phyloP scores from a whole-genome alignment of 2,113 vertebrate species.

The Alouatta palliata region DNA sequence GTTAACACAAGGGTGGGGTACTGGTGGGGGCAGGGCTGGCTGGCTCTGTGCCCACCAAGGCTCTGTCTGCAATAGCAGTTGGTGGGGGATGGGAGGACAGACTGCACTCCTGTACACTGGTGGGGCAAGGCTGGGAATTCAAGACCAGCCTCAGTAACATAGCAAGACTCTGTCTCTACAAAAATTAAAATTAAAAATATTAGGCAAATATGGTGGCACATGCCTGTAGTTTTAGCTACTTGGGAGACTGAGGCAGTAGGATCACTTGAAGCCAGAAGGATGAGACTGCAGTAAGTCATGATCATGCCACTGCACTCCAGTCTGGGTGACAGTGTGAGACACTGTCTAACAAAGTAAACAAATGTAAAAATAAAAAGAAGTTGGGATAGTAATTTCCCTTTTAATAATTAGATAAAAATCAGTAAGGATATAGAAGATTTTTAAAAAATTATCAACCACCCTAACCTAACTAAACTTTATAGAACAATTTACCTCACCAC shows the following conservation, averaged over 20 bases:
- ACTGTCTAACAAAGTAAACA: not conserved
- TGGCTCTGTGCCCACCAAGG: too few species aligned
- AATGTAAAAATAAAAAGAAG: not conserved
- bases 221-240: not conserved
- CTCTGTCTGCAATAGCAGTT: too few species aligned
- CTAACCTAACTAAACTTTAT: not conserved
- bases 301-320: not conserved
- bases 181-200: not conserved
- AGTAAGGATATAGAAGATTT: not conserved
- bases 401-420: slow-evolving; percentile 30
- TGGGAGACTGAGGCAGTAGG: not conserved
- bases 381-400: not conserved
- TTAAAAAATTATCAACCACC: not conserved
- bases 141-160: not conserved
- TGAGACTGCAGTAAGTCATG: not conserved
- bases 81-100: too few species aligned
- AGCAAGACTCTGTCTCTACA: not conserved
- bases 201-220: not conserved
- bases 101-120: too few species aligned
- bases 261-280: not conserved
- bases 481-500: not conserved
- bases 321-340: not conserved
- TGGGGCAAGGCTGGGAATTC: not conserved
- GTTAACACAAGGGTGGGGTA: too few species aligned
- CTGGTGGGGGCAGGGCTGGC: too few species aligned